Evolutionary conservation across 2,797 vertebrate genomes (phyloP), one percentile per base, ranked within the genome.

Genomic region (Hydrolagus colliei): DNA sequence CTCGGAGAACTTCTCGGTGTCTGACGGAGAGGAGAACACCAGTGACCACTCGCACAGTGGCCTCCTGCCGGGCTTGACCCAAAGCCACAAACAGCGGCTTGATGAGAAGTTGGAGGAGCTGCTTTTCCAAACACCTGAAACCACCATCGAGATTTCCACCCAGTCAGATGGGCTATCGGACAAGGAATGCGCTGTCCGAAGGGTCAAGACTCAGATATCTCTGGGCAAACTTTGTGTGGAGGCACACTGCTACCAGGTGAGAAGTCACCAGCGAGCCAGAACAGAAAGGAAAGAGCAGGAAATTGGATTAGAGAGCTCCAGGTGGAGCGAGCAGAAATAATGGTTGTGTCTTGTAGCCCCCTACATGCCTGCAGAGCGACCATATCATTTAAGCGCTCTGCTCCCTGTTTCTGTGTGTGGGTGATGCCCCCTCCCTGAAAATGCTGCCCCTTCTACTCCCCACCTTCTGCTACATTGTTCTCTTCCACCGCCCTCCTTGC

Each of bases 181-280:
- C 93, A 99, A 99, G 89, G 98, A 99, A 93, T 98, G 96, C 0
- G 98, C 98, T 0, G 98, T 99, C 82, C 95, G 97, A 87, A 93
- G 97, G 22, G 98, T 99, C 89, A 98, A 98, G 92, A 99, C 98
- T 62, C 98, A 98, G 94, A 99, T 99, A 94, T 98, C 97, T 0
- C 91, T 99, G 91, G 98, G 98, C 85, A 99, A 98, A 89, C 95
- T 99, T 87, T 98, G 97, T 88, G 91, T 94, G 0, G 97, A 98
- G 20, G 97, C 99, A 79, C 96, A 96, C 88, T 95, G 95, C 92
- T 97, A 96, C 5, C 97, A 99, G 96, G 98, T 98, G 78, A 91
- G 94, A 41, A 35, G 3, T 41, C n/a, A 20, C 35, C 12, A 18
- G 18, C 14, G 4, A 52, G 41, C 41, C 41, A 52, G 41, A 52